Evolutionary conservation across 2,888 invertebrate genomes (phyloP), one percentile per base, ranked within the genome.

Genomic region (Hypolimnas misippus): DNA sequence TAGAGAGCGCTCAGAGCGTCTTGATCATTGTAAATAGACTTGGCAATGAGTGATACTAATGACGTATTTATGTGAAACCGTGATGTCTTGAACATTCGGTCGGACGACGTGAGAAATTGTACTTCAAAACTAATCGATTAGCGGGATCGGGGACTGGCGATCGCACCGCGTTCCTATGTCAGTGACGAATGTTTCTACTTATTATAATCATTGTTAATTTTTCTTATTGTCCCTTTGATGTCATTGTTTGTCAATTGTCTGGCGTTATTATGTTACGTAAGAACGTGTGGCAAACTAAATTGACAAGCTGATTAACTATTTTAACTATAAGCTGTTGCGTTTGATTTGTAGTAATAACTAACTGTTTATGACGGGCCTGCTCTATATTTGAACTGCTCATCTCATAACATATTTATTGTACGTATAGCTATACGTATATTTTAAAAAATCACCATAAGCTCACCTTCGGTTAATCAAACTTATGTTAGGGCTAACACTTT

Each of bases 21-120:
- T 85, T 84, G 83, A 73, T 83, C 65, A 51, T 66, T 65, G 65
- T 55, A 63, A 68, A 68, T 68, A 62, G 64, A 66, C 60, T 59
- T 59, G 62, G 51, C 52, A 60, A 44, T 58, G 50, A 57, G 38
- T 57, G 63, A 57, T 46, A 50, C 31, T 49, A 51, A 35, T 46
- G 50, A 66, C 60, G 51, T 58, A 51, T 35, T 50, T 46, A 50
- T 57, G 38, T 33, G 44, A n/a, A 52, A 31, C 19, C 17, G 31
- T 19, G 44, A n/a, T 21, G 44, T 42, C 35, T 46, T 57, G 40
- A 61, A 50, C 40, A 44, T 64, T 53, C 38, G 38, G 35, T 21
- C 21, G 16, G n/a, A 29, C 56, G 51, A 55, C 44, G 55, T 62
- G 52, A 56, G 50, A 40, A 50, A 52, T 60, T 50, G 53, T 61